Evolutionary conservation across 2,113 vertebrate genomes (phyloP), one percentile per base, ranked within the genome.

Genomic region (Phocoena sinus): DNA sequence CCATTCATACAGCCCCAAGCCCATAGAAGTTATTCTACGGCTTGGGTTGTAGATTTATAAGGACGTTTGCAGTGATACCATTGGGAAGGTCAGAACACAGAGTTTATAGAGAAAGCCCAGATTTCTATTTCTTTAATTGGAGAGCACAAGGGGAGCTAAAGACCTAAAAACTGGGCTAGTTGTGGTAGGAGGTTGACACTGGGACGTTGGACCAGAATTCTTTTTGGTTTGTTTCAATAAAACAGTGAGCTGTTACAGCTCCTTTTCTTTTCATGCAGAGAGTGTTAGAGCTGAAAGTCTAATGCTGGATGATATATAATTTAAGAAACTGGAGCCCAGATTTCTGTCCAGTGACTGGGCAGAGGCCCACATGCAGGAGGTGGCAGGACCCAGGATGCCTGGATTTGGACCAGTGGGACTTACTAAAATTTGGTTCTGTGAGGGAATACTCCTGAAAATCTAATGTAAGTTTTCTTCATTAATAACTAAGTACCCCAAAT

Each of bases 171-270:
- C 0, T 11, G 10, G 11, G 33, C 3, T 20, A 2, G 1, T 1
- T 8, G 13, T 11, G 12, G 3, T 18, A 2, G 0, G 7, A 12
- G 21, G 7, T 9, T 21, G 23, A 5, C 38, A 1, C 1, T 44
- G 56, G 36, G 33, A 56, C 41, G 5, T 71, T 11, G 26, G 20
- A 68, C 12, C 58, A 25, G 21, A 89, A 73, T 73, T 82, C 67
- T 67, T 73, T 68, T 31, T 13, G 5, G 25, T 82, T 62, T 71
- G 47, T 77, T 88, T 91, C 83, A 6, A 26, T 38, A 63, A n/a
- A 92, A 63, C 1, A 33, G n/a, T 17, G 14, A 91, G 17, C n/a
- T 44, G 17, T 31, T 71, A 8, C 18, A 0, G 1, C 38, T 13
- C 93, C 56, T 38, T 6, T 20, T 36, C 28, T 79, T 74, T 25